phyloP scores from a whole-genome alignment of 2,797 vertebrate genomes.

The Ceryle rudis region DNA sequence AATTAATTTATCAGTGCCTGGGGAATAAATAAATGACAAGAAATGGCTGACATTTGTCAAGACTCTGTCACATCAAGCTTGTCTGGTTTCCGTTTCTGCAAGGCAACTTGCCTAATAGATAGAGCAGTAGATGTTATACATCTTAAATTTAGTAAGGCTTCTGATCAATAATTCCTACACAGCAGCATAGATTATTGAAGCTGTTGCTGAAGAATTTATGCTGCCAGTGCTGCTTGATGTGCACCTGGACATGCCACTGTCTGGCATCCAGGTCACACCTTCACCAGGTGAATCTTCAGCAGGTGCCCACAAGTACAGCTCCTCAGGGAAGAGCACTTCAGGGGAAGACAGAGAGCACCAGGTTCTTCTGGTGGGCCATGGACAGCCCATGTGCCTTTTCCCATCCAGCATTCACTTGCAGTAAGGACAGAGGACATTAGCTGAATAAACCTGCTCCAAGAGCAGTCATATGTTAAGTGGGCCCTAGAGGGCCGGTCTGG shows the following conservation, averaged over 20 bases:
- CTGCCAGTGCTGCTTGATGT: neutral
- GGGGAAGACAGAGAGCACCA: fast-evolving
- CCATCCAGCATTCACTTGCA: neutral
- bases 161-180: neutral
- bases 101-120: neutral
- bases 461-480: neutral
- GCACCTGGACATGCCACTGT: fast-evolving
- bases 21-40: constrained; percentile 8
- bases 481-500: neutral
- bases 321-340: neutral
- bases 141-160: neutral
- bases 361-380: neutral
- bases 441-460: neutral
- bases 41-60: neutral
- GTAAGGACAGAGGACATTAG: neutral
- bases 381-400: neutral
- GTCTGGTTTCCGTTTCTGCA: neutral
- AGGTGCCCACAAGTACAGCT: neutral
- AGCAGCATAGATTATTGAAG: neutral
- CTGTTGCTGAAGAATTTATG: neutral
- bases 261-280: neutral
- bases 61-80: neutral
- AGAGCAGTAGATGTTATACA: neutral
- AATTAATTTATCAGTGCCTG: neutral
- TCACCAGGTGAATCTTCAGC: neutral